phyloP scores from a whole-genome alignment of 2,797 vertebrate species.

The Nyctibius grandis region DNA sequence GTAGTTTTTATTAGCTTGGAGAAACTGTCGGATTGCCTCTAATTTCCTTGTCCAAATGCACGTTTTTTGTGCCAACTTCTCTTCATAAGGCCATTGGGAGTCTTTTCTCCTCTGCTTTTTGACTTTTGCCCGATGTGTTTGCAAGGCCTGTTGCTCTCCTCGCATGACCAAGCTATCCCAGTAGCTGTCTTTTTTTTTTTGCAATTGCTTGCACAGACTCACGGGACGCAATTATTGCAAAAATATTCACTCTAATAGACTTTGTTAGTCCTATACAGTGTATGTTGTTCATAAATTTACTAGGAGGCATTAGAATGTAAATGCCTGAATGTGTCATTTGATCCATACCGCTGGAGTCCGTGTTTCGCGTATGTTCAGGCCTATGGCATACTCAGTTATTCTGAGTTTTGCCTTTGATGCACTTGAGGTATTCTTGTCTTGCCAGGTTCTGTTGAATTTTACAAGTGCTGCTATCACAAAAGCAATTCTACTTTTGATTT shows the following conservation, averaged over 20 bases:
- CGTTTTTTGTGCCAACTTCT: not conserved
- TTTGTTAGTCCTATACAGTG: not conserved
- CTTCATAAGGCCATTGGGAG: not conserved
- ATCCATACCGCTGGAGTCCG: not conserved
- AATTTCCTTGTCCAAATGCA: not conserved
- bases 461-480: not conserved
- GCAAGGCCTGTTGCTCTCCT: not conserved
- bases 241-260: not conserved
- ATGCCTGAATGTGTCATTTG: not conserved
- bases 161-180: not conserved
- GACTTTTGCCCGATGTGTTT: not conserved
- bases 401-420: not conserved
- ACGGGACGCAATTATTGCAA: not conserved
- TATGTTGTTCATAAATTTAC: not conserved
- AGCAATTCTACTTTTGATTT: slow-evolving; percentile 12
- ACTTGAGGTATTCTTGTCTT: not conserved
- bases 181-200: not conserved
- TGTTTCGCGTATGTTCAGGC: not conserved
- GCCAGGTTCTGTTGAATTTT: not conserved
- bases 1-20: not conserved
- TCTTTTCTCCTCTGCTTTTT: not conserved
- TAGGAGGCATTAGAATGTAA: not conserved
- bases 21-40: not conserved
- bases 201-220: not conserved
- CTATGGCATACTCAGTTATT: not conserved